Conservation (phyloP, 2,888 invertebrate species). For the Yponomeuta malinellus region DNA sequence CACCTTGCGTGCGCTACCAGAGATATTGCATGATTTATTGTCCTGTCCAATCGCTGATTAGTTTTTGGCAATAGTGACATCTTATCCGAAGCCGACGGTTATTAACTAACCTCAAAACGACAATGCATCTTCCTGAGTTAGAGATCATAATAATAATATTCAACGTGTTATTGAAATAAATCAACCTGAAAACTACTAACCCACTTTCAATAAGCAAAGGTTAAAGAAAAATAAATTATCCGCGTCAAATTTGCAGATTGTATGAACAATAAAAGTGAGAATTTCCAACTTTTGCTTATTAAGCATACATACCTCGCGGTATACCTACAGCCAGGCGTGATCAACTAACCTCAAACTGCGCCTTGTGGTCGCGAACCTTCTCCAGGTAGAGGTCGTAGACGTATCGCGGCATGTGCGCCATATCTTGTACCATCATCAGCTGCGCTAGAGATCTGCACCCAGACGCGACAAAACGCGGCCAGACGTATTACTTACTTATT, state of each 20-base stretch:
- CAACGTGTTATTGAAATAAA: neutral
- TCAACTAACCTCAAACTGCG: neutral
- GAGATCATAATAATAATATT: neutral
- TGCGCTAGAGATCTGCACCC: too few species aligned
- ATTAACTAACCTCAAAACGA: neutral
- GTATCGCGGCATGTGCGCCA: neutral
- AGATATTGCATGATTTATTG: neutral
- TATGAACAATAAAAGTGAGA: neutral
- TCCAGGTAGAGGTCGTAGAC: neutral
- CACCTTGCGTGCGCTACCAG: conserved; percentile 53
- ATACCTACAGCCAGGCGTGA: neutral
- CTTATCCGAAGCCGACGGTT: neutral
- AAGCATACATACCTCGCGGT: neutral
- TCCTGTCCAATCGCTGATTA: neutral
- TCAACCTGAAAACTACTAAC: neutral
- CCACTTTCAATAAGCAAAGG: neutral
- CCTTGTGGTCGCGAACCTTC: neutral
- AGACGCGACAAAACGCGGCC: too few species aligned
- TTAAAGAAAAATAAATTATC: too few species aligned
- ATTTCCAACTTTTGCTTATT: neutral
- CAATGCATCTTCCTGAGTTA: too few species aligned
- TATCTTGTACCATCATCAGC: neutral
- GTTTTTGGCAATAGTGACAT: neutral
- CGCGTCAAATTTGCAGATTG: neutral
- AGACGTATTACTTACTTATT: too few species aligned